These are phyloP conservation scores for Aphelocoma californica DNA, from an alignment of 2,797 vertebrate species.

Conservation along the genomic window DNA sequence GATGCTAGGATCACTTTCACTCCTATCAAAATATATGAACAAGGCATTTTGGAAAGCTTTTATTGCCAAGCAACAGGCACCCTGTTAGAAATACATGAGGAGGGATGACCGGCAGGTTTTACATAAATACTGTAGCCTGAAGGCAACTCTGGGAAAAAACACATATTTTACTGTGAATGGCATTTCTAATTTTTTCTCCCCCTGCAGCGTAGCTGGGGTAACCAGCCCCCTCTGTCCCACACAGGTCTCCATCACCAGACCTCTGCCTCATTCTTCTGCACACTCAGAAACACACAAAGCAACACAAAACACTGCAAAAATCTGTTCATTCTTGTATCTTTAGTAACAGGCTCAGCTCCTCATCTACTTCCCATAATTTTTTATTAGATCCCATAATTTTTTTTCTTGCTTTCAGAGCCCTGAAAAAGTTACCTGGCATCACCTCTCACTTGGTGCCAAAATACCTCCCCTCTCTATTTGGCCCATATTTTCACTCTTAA, in stretches of 20 bases:
- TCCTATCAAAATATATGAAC: slow-evolving; percentile 3
- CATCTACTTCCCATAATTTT: background rate
- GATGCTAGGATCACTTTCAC: slow-evolving; percentile 1
- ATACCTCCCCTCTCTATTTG: background rate
- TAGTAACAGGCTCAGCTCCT: background rate
- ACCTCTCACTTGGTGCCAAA: background rate
- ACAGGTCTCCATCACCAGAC: slow-evolving; percentile 18
- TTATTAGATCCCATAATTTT: background rate
- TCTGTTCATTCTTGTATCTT: slow-evolving; percentile 1
- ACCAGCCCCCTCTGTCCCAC: slow-evolving; percentile 33
- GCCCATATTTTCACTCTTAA: background rate
- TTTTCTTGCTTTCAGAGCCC: background rate
- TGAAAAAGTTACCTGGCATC: background rate
- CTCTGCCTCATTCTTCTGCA: background rate
- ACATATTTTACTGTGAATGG: slow-evolving; percentile 12
- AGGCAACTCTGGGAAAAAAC: background rate
- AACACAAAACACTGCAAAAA: background rate
- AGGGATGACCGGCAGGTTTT: slow-evolving; percentile 30
- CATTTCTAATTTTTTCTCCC: slow-evolving; percentile 28
- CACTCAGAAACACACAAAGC: background rate
- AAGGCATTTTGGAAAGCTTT: slow-evolving; percentile 13
- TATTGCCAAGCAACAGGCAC: slow-evolving; percentile 65
- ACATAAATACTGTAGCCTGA: slow-evolving; percentile 2
- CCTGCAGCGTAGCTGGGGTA: slow-evolving; percentile 16
- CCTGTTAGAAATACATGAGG: background rate